Base-by-base conservation (phyloP, 2,113 vertebrate species). In the Chloebia gouldiae region DNA sequence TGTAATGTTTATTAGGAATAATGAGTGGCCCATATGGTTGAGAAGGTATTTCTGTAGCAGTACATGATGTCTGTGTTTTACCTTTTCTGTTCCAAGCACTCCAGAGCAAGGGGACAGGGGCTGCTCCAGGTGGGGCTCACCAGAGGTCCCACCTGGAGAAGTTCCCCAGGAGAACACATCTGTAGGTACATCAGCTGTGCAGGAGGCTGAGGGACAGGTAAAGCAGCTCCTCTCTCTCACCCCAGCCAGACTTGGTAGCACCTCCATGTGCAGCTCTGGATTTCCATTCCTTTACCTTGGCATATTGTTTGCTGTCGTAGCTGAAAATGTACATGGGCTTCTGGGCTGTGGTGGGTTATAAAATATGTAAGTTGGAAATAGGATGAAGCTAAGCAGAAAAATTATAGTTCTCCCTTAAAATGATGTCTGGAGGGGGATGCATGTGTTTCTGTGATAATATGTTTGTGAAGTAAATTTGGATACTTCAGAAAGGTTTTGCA, bases 401-500 rank as follows among this genome's bases (percentile, higher is more conserved):
- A 89, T 60, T 39, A 22, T 6, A 81, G 27, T 75, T 85, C 17
- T 94, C 19, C 47, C 35, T 94, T 75, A 44, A 94, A 94, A 54
- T 63, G 66, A 22, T 86, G 54, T 65, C 68, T 86, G 73, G n/a
- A 88, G 92, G 64, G 16, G 59, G 30, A 33, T 73, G 64, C 47
- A n/a, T 9, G 22, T 6, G 1, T 86, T 91, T 44, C 50, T 45
- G 49, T 90, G 86, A 69, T 93, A 72, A 56, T 31, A 51, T 27
- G 57, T 39, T 14, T 35, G 27, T 76, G 80, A 83, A 66, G 42
- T 86, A 75, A 78, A 76, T 89, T 66, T 79, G 57, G 45, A 31
- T 57, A 40, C 45, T 86, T 81, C 45, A 77, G 71, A 83, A 72
- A 40, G 76, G 45, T 86, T 92, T 81, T 81, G 50, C 89, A 89